phyloP scores from a whole-genome alignment of 2,888 invertebrate species.

The Caenorhabditis afra region DNA sequence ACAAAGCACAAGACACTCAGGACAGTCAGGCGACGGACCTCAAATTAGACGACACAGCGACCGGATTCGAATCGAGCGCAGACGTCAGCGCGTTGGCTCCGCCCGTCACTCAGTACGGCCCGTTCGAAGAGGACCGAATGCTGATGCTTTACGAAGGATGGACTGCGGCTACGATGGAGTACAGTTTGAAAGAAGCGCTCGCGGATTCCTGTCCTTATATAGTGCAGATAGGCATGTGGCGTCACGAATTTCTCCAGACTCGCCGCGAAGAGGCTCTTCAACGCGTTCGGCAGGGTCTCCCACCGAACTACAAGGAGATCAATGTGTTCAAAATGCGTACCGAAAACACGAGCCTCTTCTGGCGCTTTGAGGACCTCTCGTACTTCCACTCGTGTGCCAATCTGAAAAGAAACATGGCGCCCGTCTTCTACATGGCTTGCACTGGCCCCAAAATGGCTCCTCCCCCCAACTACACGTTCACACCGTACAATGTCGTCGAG shows the following conservation, averaged over 20 bases:
- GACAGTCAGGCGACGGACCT: no score
- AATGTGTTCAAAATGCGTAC: no score
- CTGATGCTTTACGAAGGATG: slow-evolving; percentile 44
- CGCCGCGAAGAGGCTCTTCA: not conserved
- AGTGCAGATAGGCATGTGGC: not conserved
- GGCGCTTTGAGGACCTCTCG: slow-evolving; percentile 29
- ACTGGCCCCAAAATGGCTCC: not conserved
- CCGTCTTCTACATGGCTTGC: slow-evolving; percentile 24
- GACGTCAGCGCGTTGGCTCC: no score
- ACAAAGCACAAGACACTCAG: no score
- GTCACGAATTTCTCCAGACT: not conserved
- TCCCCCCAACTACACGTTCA: slow-evolving; percentile 20
- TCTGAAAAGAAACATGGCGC: not conserved
- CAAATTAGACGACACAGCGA: no score
- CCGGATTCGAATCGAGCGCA: no score
- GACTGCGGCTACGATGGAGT: not conserved
- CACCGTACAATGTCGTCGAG: slow-evolving; percentile 9
- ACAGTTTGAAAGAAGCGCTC: no score
- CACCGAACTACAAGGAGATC: no score
- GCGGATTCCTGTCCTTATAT: not conserved
- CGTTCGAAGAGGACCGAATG: not conserved
- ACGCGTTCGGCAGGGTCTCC: not conserved
- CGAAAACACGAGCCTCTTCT: not conserved
- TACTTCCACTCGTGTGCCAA: slow-evolving; percentile 35
- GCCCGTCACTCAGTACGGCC: no score